A percentile compares a stretch with the other conserved stretches of the same genome.
These are phyloP conservation scores for Crax fasciolata DNA, from an alignment of 2,797 vertebrate species.

Conservation along the genomic window DNA sequence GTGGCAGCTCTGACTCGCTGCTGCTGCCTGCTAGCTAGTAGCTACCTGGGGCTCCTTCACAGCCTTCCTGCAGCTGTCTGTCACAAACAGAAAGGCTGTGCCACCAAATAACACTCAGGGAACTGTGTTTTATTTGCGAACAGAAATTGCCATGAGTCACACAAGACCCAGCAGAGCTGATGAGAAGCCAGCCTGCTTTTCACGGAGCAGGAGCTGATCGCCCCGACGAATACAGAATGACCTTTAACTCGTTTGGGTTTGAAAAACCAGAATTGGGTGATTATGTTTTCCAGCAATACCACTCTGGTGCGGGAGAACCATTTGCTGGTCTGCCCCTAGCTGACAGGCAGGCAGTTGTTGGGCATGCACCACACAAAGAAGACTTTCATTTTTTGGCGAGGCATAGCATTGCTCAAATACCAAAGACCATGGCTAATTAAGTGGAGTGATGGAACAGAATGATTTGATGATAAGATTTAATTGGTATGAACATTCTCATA, in stretches of 20 bases:
- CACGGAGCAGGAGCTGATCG: not conserved
- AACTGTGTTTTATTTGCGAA: conserved; percentile 32
- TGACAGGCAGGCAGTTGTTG: conserved; percentile 52
- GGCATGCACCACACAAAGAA: conserved; percentile 68
- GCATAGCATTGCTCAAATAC: conserved; percentile 74
- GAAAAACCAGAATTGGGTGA: conserved; percentile 34
- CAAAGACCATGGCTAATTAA: conserved; percentile 67
- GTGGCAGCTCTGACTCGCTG: not conserved
- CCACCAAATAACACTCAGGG: conserved; percentile 15
- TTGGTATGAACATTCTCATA: conserved; percentile 53
- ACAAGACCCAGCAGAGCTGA: conserved; percentile 10
- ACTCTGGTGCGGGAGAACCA: not conserved
- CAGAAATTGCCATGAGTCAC: conserved; percentile 39
- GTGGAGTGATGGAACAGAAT: conserved; percentile 63
- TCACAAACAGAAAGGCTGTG: not conserved
- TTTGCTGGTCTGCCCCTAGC: conserved; percentile 20
- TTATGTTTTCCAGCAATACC: not conserved
- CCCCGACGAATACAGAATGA: not conserved
- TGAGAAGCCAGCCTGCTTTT: conserved; percentile 32
- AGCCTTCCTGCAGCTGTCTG: not conserved
- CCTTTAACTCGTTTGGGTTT: conserved; percentile 25
- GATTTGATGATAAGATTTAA: conserved; percentile 65
- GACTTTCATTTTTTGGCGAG: conserved; percentile 65
- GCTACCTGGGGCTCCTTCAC: not conserved
- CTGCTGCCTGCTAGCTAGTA: not conserved